Evolutionary conservation across 2,797 vertebrate genomes (phyloP), one percentile per base, ranked within the genome.

Genomic region (Alfaro cultratus): DNA sequence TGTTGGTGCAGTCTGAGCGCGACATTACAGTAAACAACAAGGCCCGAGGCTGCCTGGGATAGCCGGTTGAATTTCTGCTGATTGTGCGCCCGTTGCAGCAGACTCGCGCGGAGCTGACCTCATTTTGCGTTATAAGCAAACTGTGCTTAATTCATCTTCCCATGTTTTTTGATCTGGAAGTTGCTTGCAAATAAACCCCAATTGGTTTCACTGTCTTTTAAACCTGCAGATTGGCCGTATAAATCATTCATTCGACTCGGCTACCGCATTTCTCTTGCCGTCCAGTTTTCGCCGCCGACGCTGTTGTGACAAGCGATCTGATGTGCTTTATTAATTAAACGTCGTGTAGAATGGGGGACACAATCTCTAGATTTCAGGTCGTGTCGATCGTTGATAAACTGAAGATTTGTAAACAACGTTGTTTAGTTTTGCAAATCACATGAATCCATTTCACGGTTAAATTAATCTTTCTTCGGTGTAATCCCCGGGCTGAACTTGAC

Each of bases 31-130:
- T 95, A 95, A 95, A 95, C 72, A 78, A 93, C 72, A 78, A 93
- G 94, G 94, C 94, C 94, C 45, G 43, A 75, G 75, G 87, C 85
- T 89, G 93, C 89, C 88, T 55, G 23, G 55, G 90, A 80, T 91
- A 94, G 91, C 91, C 90, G 91, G 88, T 75, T 93, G 85, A 67
- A 3, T 83, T 93, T 93, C 74, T 93, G 94, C 93, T 93, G 94
- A 95, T 92, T 89, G 84, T 88, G 90, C 92, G 89, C 86, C 87
- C 88, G 81, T 89, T 92, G 94, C 93, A 88, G 93, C 84, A 91
- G 55, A 92, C 85, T 90, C 91, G 72, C 83, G 75, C 87, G 82
- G 64, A 87, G 85, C 91, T 92, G 93, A 93, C 93, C 92, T 94
- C 86, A 91, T 93, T 94, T 90, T 90, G 89, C 82, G 75, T 91